Evolutionary conservation across 2,888 invertebrate species (phyloP), one percentile per base, ranked within the genome.

Genomic region (Digitonthophagus gazella): DNA sequence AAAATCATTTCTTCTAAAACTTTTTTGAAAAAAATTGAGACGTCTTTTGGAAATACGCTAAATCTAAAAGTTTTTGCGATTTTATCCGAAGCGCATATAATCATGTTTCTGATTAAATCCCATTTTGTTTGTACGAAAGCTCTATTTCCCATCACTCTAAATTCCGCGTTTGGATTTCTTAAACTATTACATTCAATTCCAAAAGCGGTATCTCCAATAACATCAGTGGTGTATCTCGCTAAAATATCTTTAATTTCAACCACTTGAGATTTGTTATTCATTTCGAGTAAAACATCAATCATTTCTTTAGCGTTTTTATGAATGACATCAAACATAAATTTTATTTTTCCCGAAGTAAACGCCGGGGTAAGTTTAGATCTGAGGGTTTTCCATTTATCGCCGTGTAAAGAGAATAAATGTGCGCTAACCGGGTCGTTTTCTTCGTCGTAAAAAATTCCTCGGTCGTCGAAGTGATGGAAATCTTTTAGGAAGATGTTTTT

Each of bases 381-480:
- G 18, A 90, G 77, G 15, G 80, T 83, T 74, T 85, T 88, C 91
- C 91, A 91, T 18, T 84, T 81, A 11, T 83, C 80, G 0, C 86
- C 88, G 58, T 81, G 81, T 56, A 85, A 75, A 68, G 85, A 82
- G 73, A 89, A 88, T 1, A 90, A 76, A 75, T 87, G 86, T 0
- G 83, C 85, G 0, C 87, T 85, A 20, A 89, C 73, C 0, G 85
- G 87, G 77, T 89, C 88, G 5, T 85, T 83, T 3, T 84, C 79
- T 61, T 87, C 87, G 67, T 88, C 87, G 18, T 80, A 83, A 74
- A 86, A 86, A 19, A 86, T 80, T 0, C 89, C 89, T 58, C 89
- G 87, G 74, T 90, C 89, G 78, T 87, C 86, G 73, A 91, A 91
- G 78, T 88, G 82, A 8, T 83, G 83, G 73, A 89, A 91, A 76